Percentiles rank a stretch among this genome's conserved stretches.
These are phyloP conservation scores for Scolanthus callimorphus DNA, from an alignment of 92 coral and sea anemone genomes.

Conservation along the genomic window DNA sequence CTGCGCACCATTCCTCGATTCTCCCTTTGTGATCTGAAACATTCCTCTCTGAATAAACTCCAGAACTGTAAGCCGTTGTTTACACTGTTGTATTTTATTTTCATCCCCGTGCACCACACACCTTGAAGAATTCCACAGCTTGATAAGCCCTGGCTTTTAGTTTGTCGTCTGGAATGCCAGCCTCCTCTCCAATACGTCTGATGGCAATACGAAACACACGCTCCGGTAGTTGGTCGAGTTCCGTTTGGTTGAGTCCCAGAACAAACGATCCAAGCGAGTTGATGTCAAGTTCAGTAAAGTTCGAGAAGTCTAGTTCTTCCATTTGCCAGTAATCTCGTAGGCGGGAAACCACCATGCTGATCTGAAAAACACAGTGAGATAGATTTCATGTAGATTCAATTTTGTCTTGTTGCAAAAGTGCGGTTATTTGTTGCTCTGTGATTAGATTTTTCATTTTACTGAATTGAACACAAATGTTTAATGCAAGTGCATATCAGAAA, in stretches of 20 bases:
- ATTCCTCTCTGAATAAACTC: too few species aligned
- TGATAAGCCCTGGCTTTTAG: constrained; percentile 81
- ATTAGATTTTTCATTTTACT: too few species aligned
- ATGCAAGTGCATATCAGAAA: too few species aligned
- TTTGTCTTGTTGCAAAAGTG: too few species aligned
- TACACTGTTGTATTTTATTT: too few species aligned
- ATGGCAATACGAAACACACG: constrained; percentile 70
- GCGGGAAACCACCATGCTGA: constrained; percentile 69
- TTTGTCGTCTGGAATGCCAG: constrained; percentile 88
- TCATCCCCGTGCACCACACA: too few species aligned
- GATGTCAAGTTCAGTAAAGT: constrained; percentile 88
- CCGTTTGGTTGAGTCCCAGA: constrained; percentile 66
- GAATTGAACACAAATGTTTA: too few species aligned
- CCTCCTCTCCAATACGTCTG: constrained; percentile 87
- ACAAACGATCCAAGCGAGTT: constrained; percentile 86
- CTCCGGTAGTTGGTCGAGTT: constrained; percentile 65
- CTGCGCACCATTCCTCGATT: too few species aligned
- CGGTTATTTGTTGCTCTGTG: too few species aligned
- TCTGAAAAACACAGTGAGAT: constrained; percentile 20
- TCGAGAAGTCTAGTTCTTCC: constrained; percentile 70
- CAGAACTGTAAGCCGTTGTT: too few species aligned
- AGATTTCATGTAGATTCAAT: too few species aligned
- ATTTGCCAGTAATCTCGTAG: constrained; percentile 96
- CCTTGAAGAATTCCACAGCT: constrained; percentile 90
- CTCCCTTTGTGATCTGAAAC: too few species aligned